Evolutionary conservation across 2,888 invertebrate species (phyloP).

Genomic region (Argyra leucocephala): DNA sequence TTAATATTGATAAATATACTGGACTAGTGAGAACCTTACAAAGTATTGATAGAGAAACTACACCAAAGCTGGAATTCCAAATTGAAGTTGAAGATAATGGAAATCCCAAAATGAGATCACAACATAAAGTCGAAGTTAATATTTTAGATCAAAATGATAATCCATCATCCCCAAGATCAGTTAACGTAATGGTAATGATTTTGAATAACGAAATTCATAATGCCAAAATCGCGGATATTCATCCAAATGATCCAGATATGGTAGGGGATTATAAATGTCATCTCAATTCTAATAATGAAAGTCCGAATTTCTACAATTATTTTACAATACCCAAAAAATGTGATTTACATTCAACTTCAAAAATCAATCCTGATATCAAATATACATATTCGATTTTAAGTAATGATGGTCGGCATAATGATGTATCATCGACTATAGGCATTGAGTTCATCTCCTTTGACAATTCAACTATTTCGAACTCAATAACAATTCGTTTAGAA

Average conservation of each 20-base stretch:
- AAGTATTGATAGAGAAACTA: constrained; percentile 72
- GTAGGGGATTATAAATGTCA: constrained; percentile 81
- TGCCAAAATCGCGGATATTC: constrained; percentile 82
- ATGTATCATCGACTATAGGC: constrained; percentile 77
- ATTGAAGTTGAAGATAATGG: constrained; percentile 86
- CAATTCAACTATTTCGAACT: constrained; percentile 73
- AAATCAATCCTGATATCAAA: constrained; percentile 58
- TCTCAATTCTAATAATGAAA: constrained; percentile 52
- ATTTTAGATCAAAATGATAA: constrained; percentile 85
- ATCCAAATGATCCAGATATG: constrained; percentile 85
- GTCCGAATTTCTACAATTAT: constrained; percentile 44
- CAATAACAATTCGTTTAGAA: constrained; percentile 63
- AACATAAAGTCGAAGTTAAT: constrained; percentile 63
- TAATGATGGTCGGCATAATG: constrained; percentile 79
- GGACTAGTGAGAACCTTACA: constrained; percentile 71
- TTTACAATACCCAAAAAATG: constrained; percentile 68
- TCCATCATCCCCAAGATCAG: constrained; percentile 73
- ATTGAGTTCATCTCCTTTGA: constrained; percentile 73
- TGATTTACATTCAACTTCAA: constrained; percentile 64
- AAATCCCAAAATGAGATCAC: constrained; percentile 69
- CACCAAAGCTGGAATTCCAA: constrained; percentile 61
- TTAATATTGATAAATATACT: constrained; percentile 68
- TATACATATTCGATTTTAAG: constrained; percentile 73
- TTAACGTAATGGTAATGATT: constrained; percentile 67
- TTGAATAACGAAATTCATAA: constrained; percentile 66